phyloP scores from a whole-genome alignment of 2,797 vertebrate species.

The Ptychadena robeensis region DNA sequence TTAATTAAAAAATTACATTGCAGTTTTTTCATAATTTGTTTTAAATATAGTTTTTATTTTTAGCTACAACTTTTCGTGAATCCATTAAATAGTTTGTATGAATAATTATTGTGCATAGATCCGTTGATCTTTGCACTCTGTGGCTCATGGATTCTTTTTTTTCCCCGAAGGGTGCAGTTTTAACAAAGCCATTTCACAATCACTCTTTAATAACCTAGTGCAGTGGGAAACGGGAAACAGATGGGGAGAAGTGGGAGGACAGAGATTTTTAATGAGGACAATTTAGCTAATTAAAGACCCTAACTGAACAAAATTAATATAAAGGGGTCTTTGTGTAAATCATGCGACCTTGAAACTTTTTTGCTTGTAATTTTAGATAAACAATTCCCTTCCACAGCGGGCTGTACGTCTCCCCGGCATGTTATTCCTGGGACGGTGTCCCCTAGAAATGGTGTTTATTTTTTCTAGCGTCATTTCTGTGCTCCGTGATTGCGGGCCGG shows the following conservation, averaged over 20 bases:
- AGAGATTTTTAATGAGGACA: constrained; percentile 26
- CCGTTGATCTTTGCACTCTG: too few relatives aligned
- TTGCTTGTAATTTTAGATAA: background rate
- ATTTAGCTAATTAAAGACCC: constrained; percentile 30
- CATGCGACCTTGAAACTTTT: background rate
- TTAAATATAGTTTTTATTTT: too few relatives aligned
- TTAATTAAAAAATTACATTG: too few relatives aligned
- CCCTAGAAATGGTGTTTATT: constrained; percentile 2
- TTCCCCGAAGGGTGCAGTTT: background rate
- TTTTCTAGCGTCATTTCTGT: background rate
- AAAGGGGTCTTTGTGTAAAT: constrained; percentile 26
- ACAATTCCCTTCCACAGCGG: background rate
- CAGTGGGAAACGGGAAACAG: constrained; percentile 32
- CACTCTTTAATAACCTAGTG: background rate
- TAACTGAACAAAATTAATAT: background rate
- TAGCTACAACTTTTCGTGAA: too few relatives aligned
- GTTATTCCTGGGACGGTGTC: background rate
- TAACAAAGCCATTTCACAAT: background rate
- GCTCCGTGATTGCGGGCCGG: constrained; percentile 14
- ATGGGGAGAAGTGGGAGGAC: constrained; percentile 13
- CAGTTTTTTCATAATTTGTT: too few relatives aligned
- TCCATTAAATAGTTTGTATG: too few relatives aligned
- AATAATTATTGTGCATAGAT: too few relatives aligned
- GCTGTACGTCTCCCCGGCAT: background rate
- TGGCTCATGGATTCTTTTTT: too few relatives aligned